Percentiles rank a stretch among this genome's conserved stretches.
Conservation (phyloP, 2,113 vertebrate genomes). For the Dissostichus mawsoni region DNA sequence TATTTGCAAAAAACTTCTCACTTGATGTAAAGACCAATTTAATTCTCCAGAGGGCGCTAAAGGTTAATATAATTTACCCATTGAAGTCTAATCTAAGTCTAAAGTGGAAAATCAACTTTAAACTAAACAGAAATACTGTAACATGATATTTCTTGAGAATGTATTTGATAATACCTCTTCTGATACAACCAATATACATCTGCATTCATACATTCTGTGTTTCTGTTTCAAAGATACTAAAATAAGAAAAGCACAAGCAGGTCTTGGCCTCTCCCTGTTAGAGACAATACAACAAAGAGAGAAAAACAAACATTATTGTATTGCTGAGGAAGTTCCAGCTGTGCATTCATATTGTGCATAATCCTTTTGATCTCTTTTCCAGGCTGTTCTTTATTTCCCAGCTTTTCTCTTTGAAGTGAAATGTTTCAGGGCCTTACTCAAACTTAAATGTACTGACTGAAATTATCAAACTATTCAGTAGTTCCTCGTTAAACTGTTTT, state of each 20-base stretch:
- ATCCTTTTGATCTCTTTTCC: not conserved
- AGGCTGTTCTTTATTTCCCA: not conserved
- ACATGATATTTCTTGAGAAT: not conserved
- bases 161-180: not conserved
- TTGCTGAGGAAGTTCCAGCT: slow-evolving; percentile 35
- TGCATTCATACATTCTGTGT: not conserved
- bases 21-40: not conserved
- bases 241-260: slow-evolving; percentile 9
- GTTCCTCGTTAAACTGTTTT: not conserved
- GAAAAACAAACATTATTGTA: slow-evolving; percentile 9
- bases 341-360: slow-evolving; percentile 4
- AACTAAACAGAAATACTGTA: not conserved
- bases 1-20: too few species aligned
- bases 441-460: not conserved
- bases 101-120: not conserved
- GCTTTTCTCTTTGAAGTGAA: not conserved
- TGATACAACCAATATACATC: not conserved
- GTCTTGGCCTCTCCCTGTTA: slow-evolving; percentile 1
- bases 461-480: not conserved
- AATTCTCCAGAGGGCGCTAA: slow-evolving; percentile 41
- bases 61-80: not conserved
- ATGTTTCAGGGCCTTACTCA: not conserved
- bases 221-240: slow-evolving; percentile 12
- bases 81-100: not conserved
- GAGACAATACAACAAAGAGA: slow-evolving; percentile 63